Base-by-base conservation (phyloP, 2,797 vertebrate species). In the Hirundo rustica region DNA sequence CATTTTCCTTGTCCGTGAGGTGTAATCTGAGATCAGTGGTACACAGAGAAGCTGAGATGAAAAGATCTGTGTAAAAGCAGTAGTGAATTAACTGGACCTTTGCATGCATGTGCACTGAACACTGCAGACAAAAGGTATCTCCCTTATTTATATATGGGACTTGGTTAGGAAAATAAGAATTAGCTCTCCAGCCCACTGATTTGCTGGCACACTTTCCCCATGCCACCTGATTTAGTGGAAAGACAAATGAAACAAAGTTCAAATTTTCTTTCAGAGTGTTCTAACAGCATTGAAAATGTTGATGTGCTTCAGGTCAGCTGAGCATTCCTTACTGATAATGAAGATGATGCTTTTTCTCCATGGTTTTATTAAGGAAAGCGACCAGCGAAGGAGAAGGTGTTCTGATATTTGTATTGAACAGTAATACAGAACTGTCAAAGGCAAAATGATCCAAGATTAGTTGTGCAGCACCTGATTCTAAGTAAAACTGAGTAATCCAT, bases 121-220 rank as follows among this genome's bases (percentile, higher is more conserved):
- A 8, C 22, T 36, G n/a, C 70, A 67, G 57, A 48, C 11, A 22
- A 54, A 19, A 45, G 22, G 1, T 22, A 18, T 70, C 34, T 88
- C 44, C 36, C 16, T 50, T 92, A 36, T 89, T 90, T 80, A 21
- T 85, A 17, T 22, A 17, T n/a, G 30, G 23, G 54, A 38, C 40
- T 93, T 60, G 42, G 25, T 89, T 95, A 96, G 71, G 38, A 93
- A 91, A 96, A 72, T 83, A 55, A 61, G 70, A 75, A 74, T 91
- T 90, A 71, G 36, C 18, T 79, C 30, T 95, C 23, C 75, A 76
- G 50, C 50, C 38, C 40, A n/a, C 85, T 88, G 53, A 92, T 88
- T 91, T 79, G 61, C 51, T 94, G 92, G 67, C 68, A 86, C 12
- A 16, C 42, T 36, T 91, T 78, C 72, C 3, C 16, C 51, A 62